Evolutionary conservation across 2,797 vertebrate genomes (phyloP).

Genomic region (Onychomys leucogaster): DNA sequence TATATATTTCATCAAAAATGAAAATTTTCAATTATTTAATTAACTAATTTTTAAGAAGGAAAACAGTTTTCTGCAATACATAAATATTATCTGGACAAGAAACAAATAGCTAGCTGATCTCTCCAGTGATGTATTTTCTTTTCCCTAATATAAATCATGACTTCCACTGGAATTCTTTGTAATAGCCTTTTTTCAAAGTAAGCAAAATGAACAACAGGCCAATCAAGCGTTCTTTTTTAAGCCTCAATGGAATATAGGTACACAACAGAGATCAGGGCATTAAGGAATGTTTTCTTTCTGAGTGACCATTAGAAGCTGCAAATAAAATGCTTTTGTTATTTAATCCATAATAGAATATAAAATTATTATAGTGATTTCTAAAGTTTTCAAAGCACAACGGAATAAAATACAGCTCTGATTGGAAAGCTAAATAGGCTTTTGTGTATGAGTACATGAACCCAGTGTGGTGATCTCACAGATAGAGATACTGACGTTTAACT

Average conservation of each 20-base stretch:
- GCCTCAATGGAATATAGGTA: background rate
- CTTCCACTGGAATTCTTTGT: background rate
- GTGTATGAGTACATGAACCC: constrained; percentile 13
- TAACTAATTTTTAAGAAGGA: background rate
- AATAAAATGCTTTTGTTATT: background rate
- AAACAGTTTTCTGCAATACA: background rate
- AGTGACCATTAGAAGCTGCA: constrained; percentile 1
- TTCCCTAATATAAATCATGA: background rate
- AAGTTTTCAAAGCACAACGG: background rate
- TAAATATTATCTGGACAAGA: constrained; percentile 6
- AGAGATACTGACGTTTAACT: background rate
- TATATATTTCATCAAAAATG: accelerated
- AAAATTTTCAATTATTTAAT: background rate
- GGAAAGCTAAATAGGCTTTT: background rate
- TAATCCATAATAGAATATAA: background rate
- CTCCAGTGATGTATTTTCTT: background rate
- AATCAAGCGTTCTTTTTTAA: background rate
- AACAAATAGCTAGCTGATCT: background rate
- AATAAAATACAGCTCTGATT: background rate
- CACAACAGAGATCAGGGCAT: background rate
- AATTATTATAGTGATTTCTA: background rate
- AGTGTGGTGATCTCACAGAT: background rate
- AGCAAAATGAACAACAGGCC: background rate
- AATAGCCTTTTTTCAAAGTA: background rate
- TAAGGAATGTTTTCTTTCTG: background rate